These are phyloP conservation scores for Dipodomys ordii DNA, from an alignment of 2,113 vertebrate species.

Conservation along the genomic window DNA sequence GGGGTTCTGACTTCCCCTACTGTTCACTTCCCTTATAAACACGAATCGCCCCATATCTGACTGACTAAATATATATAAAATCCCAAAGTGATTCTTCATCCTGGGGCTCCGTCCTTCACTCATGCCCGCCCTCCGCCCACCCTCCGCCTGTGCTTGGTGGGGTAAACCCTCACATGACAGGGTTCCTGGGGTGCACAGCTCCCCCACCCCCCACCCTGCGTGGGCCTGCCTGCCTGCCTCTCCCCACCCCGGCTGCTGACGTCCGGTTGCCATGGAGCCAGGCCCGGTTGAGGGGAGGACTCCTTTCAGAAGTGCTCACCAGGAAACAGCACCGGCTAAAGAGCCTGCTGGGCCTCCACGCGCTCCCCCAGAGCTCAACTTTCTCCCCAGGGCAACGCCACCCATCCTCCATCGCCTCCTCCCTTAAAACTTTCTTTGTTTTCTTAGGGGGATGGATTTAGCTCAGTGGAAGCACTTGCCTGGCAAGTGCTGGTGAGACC, in stretches of 20 bases:
- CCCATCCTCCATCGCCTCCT: background rate
- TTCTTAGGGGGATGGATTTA: no score
- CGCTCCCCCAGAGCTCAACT: no score
- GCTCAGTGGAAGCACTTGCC: no score
- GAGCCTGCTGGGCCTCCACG: no score
- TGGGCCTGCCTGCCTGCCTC: no score
- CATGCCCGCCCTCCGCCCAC: background rate
- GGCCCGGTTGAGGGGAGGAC: slow-evolving; percentile 82
- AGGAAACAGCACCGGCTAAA: slow-evolving; percentile 81
- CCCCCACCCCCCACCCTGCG: no score
- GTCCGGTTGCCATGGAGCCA: slow-evolving; percentile 88
- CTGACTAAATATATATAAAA: background rate
- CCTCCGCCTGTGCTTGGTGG: no score
- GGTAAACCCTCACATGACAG: background rate
- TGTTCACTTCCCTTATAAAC: slow-evolving; percentile 24
- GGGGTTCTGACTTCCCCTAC: background rate
- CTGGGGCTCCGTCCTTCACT: background rate
- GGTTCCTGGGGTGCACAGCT: background rate
- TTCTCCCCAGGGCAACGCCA: background rate
- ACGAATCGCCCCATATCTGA: slow-evolving; percentile 23
- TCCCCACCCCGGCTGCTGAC: slow-evolving; percentile 71
- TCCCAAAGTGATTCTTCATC: background rate
- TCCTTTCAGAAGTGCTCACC: slow-evolving; percentile 85
- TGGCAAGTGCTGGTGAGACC: no score
- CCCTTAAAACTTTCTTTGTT: slow-evolving; percentile 35